Evolutionary conservation across 2,888 invertebrate genomes (phyloP), one percentile per base, ranked within the genome.

Genomic region (Oasisia sp.): DNA sequence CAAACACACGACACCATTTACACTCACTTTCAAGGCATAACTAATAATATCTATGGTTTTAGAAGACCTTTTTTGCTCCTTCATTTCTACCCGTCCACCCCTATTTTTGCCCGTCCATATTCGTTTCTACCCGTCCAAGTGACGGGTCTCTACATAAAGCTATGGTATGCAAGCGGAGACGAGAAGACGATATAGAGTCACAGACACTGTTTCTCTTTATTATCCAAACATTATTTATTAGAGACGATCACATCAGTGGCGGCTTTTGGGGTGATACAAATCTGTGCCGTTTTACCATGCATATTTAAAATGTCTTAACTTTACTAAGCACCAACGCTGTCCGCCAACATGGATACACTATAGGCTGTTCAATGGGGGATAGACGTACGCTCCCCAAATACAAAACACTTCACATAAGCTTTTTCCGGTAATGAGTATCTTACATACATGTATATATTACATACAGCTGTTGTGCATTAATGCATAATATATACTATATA

Each of bases 161-260:
- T n/a, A n/a, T n/a, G n/a, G n/a, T n/a, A n/a, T n/a, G n/a, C 38
- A 38, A 38, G 38, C 38, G 50, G 50, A 50, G 50, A 12, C 50
- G 50, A 12, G 50, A 50, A 50, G 50, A 14, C 50, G 50, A 74
- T 74, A 7, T 74, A 74, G 74, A 74, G 74, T 27, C 74, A 74
- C 74, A 74, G 74, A 74, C 7, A 27, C 74, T 74, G 19, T 74
- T 19, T 74, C 74, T 74, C 74, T 74, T 74, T 74, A 74, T 74
- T 74, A 74, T 74, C 74, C 74, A 74, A 74, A 74, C 74, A 74
- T 74, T 74, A 27, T 74, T 74, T 74, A 74, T 74, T 74, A 74
- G 74, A 74, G 74, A 74, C 74, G 19, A 74, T 74, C 74, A 74
- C 74, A 74, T 74, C 3, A 74, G 74, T 74, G 3, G 74, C 74